Base-by-base conservation (phyloP, 2,888 invertebrate genomes). In the Torymus auratus region DNA sequence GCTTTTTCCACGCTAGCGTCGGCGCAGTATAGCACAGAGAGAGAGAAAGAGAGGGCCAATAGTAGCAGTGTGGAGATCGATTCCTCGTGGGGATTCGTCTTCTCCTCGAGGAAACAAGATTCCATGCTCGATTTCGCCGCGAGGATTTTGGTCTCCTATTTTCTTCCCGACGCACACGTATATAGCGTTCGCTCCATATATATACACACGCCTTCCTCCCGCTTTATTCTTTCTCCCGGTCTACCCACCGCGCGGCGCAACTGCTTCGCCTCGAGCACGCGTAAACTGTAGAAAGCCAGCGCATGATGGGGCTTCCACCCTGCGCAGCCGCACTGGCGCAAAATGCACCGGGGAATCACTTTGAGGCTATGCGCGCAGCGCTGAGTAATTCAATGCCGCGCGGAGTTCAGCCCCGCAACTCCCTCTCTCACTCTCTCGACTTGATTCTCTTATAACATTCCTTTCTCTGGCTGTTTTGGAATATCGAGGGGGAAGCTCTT, bases 71-170 rank as follows among this genome's bases (percentile, higher is more conserved):
- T 15, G 58, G 20, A 62, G 62, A 74, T 69, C 79, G 73, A 79
- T 79, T 62, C 64, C 56, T 56, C 69, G 50, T 11, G 58, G 60
- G 41, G 65, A 78, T 62, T 69, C 55, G 15, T 68, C 28, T 52
- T 15, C 15, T n/a, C 41, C 41, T 12, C 50, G 12, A 23, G 68
- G 12, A 75, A 65, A 65, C 28, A 67, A 75, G 75, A 80, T 80
- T 53, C 50, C 65, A 70, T 20, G 65, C 65, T 71, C 71, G 74
- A 80, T 80, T 71, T 60, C 68, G 56, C 23, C 61, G 50, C 61
- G 50, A 56, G 71, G 55, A 68, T 73, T 78, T 53, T 52, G 61
- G 62, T 62, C 62, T 77, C 56, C 62, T 15, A 28, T 41, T 53
- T 52, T 56, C 56, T 13, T 1, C 64, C 20, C 7, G 28, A 53